Conservation (phyloP, 2,888 invertebrate species). For the Aricia artaxerxes region DNA sequence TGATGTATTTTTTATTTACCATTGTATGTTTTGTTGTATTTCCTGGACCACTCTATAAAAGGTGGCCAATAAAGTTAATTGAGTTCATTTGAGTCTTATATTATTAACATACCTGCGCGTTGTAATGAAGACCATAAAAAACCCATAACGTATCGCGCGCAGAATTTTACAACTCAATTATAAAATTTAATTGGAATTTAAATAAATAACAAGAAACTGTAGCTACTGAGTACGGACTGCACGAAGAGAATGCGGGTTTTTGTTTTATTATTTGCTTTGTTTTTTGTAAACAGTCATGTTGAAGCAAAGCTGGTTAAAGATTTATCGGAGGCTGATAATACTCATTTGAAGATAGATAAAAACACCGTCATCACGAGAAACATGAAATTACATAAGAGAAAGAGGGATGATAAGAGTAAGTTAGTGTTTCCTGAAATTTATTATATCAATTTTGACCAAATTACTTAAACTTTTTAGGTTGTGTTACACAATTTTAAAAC, state of each 20-base stretch:
- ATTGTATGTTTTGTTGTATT: neutral
- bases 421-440: neutral
- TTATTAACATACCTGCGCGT: neutral
- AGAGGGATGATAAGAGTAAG: conserved; percentile 26
- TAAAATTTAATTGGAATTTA: conserved; percentile 9
- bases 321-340: conserved; percentile 53
- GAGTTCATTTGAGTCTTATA: neutral
- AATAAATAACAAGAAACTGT: conserved; percentile 10
- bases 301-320: conserved; percentile 18
- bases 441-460: neutral
- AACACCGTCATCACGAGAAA: conserved; percentile 64
- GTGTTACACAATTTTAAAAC: neutral
- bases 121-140: neutral
- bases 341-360: conserved; percentile 60
- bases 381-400: conserved; percentile 51
- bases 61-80: neutral
- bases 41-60: neutral
- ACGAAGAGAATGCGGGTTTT: neutral
- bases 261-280: conserved; percentile 5
- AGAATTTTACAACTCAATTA: conserved; percentile 27
- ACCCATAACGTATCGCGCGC: neutral
- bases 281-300: conserved; percentile 5
- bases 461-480: neutral
- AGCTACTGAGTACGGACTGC: neutral
- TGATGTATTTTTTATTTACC: neutral